Evolutionary conservation across 2,113 vertebrate genomes (phyloP), one percentile per base, ranked within the genome.

Genomic region (Sinocyclocheilus anophthalmus): DNA sequence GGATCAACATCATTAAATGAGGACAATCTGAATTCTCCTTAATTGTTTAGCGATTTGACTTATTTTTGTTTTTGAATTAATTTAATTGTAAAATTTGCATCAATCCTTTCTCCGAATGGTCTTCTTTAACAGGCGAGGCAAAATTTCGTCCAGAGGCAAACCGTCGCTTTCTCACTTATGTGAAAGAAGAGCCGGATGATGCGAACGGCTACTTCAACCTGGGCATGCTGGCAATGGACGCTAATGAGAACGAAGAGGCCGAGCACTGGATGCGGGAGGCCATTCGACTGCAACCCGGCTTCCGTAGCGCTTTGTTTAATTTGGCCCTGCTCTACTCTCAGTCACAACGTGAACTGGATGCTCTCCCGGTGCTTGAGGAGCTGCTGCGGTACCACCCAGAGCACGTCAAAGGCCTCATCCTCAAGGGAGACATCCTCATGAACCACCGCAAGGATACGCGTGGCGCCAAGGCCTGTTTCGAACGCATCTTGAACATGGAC

Each of bases 371-470:
- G 78, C 88, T 99, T 86, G 96, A 97, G 45, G 97, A 99, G 88
- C 92, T 99, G 0, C 93, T 99, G 45, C 94, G 30, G 9, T 93
- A 97, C 89, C 97, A 99, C 82, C 98, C 98, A 5, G 96, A 98
- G 90, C 98, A 99, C 91, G 95, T 96, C 88, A 99, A 99, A 91
- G 98, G 97, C 78, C 95, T 99, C 4, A 99, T 99, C 93, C 95
- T 99, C 82, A 99, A 99, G 90, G 98, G 98, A 5, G 98, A 99
- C 92, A 99, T 99, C 91, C 95, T 99, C 78, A 99, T 99, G 98
- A 99, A 99, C 94, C 97, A 99, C 87, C 97, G 96, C 88, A 99
- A 98, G 89, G 98, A 99, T 94, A 98, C 97, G 0, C 81, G 13
- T 2, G 98, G 98, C 9, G 98, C 98, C 18, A 98, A 97, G 83